Base-by-base conservation (phyloP, 2,797 vertebrate genomes). In the Iguana delicatissima region DNA sequence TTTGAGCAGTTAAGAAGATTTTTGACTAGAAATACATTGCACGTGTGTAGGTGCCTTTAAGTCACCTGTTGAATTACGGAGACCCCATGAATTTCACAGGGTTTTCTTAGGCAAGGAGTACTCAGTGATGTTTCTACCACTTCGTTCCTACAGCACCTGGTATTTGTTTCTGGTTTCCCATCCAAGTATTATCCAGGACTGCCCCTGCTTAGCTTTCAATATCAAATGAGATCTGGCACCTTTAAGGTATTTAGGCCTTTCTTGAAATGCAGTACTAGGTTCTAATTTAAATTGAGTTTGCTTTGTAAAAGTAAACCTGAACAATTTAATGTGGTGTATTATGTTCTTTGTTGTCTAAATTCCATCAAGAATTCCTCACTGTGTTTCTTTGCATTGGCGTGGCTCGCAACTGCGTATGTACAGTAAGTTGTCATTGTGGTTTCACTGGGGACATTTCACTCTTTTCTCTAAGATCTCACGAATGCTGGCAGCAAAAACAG, bases 401-500 rank as follows among this genome's bases (percentile, higher is more conserved):
- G 35, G 72, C 82, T 95, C 93, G 69, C 38, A 86, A 59, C 91
- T 86, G 26, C 3, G 18, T 46, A 57, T 52, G 4, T 16, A 73
- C 84, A 87, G 55, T 84, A 86, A 89, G 88, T 94, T 80, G 57
- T 4, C 89, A 77, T 72, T 89, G 89, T 92, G 67, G 82, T 72
- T 85, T 91, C 76, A 91, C 42, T 74, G 59, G 89, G 88, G 83
- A 32, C 73, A 62, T 93, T 95, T 92, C 86, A 91, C 4, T 91
- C 77, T 88, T 93, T 93, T 80, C 92, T 72, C 50, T 93, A 95
- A 99, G 99, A 99, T 99, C 94, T 99, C 99, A 95, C 98, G 99
- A 92, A 99, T 99, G 98, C 96, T 99, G 91, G 99, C 99, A 69
- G 99, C 99, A 59, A 99, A 99, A 96, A 97, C 99, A 0, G 93